Percentiles rank a stretch among this genome's conserved stretches.
These are phyloP conservation scores for Coptodon rendalli DNA, from an alignment of 2,113 vertebrate species.

Conservation along the genomic window DNA sequence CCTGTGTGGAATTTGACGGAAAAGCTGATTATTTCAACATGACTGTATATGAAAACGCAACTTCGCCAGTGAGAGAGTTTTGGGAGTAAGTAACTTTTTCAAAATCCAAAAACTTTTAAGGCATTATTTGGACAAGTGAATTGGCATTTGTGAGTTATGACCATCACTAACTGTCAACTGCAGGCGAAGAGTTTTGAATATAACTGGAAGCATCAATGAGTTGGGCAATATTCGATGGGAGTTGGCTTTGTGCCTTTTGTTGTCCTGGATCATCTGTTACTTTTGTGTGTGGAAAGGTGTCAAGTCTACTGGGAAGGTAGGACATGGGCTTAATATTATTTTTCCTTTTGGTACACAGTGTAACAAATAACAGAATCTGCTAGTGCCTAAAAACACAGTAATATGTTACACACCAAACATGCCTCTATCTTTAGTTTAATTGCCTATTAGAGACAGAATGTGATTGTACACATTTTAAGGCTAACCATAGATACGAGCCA, in stretches of 20 bases:
- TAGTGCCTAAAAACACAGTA: not conserved
- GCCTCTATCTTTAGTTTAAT: not conserved
- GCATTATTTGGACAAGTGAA: not conserved
- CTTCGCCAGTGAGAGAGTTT: slow-evolving; percentile 89
- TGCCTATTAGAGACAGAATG: not conserved
- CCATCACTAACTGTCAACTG: not conserved
- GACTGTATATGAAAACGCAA: slow-evolving; percentile 71
- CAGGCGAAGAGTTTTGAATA: slow-evolving; percentile 73
- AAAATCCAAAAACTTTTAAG: not conserved
- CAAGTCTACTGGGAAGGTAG: slow-evolving; percentile 82
- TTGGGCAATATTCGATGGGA: slow-evolving; percentile 80
- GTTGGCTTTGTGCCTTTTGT: slow-evolving; percentile 75
- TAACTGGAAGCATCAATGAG: slow-evolving; percentile 77
- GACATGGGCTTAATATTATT: not conserved
- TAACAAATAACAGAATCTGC: not conserved
- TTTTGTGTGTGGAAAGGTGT: slow-evolving; percentile 85
- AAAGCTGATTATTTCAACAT: slow-evolving; percentile 46
- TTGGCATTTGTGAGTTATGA: not conserved
- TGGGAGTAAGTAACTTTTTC: slow-evolving; percentile 85
- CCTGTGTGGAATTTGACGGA: slow-evolving; percentile 77
- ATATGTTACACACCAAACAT: not conserved
- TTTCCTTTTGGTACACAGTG: not conserved
- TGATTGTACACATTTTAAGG: not conserved
- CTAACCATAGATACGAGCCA: not conserved
- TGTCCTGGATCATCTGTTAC: slow-evolving; percentile 82